Percentiles rank a stretch among this genome's conserved stretches.
phyloP scores from a whole-genome alignment of 2,888 invertebrate genomes.

The Tubiluchus corallicola region DNA sequence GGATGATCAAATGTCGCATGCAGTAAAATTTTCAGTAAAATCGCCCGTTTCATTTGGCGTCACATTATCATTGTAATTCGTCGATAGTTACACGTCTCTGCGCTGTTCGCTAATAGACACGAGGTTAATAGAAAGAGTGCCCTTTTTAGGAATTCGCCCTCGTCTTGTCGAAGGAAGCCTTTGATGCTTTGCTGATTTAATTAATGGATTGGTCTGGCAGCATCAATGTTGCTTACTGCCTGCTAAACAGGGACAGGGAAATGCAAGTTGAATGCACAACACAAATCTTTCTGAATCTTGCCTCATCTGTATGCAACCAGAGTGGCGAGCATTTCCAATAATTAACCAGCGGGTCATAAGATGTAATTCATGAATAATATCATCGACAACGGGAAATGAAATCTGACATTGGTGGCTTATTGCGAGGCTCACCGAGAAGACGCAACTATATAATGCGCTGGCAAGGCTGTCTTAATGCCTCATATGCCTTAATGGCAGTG shows the following conservation, averaged over 20 bases:
- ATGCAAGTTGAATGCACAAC: not conserved
- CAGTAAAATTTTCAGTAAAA: no score
- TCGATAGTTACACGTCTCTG: not conserved
- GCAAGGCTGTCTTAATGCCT: no score
- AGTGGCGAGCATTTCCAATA: not conserved
- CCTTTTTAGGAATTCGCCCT: slow-evolving; percentile 3
- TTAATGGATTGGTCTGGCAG: slow-evolving; percentile 3
- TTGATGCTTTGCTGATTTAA: slow-evolving; percentile 3
- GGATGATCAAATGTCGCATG: no score
- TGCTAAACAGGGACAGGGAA: not conserved
- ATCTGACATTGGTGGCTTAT: no score
- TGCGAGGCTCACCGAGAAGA: no score
- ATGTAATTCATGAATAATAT: slow-evolving; percentile 3
- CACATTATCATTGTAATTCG: slow-evolving; percentile 3
- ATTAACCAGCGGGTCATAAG: slow-evolving; percentile 3
- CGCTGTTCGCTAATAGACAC: slow-evolving; percentile 1
- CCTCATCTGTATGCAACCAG: not conserved
- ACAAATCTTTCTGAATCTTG: not conserved
- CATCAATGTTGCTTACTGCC: not conserved
- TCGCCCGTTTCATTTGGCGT: no score
- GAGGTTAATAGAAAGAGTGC: slow-evolving; percentile 1
- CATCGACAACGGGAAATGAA: not conserved
- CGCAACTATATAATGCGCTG: no score
- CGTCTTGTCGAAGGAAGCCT: not conserved
- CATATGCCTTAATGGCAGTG: no score